Base-by-base conservation (phyloP, 1,140 invertebrate genomes). In the Orussus abietinus region DNA sequence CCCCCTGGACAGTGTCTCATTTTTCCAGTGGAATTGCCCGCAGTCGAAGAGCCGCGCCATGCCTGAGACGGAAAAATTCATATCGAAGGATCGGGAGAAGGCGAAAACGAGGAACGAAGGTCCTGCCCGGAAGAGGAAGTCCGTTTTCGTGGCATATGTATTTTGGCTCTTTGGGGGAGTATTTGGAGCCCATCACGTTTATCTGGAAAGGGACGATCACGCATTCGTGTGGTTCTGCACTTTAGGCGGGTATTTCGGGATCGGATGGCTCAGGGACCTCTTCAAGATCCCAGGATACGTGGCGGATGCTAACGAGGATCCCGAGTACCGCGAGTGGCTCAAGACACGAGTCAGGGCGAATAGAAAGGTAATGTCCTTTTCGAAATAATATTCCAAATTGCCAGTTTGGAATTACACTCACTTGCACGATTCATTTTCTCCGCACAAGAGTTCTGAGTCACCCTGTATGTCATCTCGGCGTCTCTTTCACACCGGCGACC, bases 181-280 rank as follows among this genome's bases (percentile, higher is more conserved):
- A 51, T 84, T 90, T 49, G 92, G 93, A 1, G 66, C 91, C 2
- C 94, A 98, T 73, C 91, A 96, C 64, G 80, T 96, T 56, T 97
- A 97, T 65, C 72, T 97, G 29, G 79, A 81, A 30, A 72, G 93
- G 39, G 90, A 96, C 65, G 77, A 82, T n/a, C 93, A 98, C 57
- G 92, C 88, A 0, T 88, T 96, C 58, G 73, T 94, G 0, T 92
- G 88, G 80, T 88, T 86, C 77, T 83, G 81, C 32, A 90, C 89
- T 2, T 70, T 90, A 6, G 93, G 91, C 10, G 92, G 92, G 3
- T 91, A 90, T 56, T 76, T 85, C 54, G 89, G 90, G 3, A 57
- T 88, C 6, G 92, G 92, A 3, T 95, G 91, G 86, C 49, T 96
- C 0, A 74, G 84, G 12, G 94, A 98, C 61, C 59, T 94, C 1